Conservation (phyloP, 2,113 vertebrate genomes). For the Agapornis roseicollis region DNA sequence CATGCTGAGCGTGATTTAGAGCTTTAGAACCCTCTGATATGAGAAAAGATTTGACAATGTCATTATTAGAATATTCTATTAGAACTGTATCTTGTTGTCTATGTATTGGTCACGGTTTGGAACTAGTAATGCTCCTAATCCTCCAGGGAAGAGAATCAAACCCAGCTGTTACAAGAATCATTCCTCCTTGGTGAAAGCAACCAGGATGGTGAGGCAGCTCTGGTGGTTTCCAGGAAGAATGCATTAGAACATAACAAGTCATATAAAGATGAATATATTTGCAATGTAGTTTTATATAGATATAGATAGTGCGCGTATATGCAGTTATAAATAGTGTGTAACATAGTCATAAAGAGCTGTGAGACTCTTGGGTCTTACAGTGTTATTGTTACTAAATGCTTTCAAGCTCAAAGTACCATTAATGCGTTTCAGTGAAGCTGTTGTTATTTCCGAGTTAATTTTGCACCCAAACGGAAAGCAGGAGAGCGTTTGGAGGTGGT, state of each 20-base stretch:
- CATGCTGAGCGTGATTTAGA: not conserved
- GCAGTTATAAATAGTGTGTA: not conserved
- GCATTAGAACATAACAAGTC: not conserved
- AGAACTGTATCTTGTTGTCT: not conserved
- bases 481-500: not conserved
- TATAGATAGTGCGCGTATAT: no score
- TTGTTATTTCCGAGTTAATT: conserved; percentile 57
- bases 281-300: not conserved
- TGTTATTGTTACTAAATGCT: conserved; percentile 27
- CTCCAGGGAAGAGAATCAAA: not conserved
- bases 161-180: not conserved
- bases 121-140: not conserved
- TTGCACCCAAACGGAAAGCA: conserved; percentile 36
- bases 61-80: not conserved
- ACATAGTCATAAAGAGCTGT: not conserved
- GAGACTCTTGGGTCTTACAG: not conserved
- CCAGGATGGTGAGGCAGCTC: not conserved
- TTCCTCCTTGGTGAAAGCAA: not conserved
- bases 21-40: not conserved
- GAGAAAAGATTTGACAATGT: not conserved
- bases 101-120: not conserved
- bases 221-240: conserved; percentile 18
- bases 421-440: conserved; percentile 14
- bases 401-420: conserved; percentile 32
- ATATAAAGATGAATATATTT: conserved; percentile 1